These are phyloP conservation scores for Channa striata DNA, from an alignment of 2,797 vertebrate genomes.

Conservation along the genomic window DNA sequence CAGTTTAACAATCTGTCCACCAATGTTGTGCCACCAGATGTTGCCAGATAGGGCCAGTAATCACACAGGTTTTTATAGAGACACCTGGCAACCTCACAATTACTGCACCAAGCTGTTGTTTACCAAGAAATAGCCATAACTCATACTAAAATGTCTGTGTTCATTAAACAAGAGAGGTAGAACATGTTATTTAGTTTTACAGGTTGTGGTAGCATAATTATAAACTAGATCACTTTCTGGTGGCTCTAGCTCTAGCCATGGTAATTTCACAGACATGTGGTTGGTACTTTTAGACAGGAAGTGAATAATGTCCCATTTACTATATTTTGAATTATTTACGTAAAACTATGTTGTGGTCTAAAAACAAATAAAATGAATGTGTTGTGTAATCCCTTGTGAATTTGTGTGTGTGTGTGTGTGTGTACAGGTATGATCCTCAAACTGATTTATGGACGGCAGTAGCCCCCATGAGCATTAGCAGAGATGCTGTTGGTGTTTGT, in stretches of 20 bases:
- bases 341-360: not conserved
- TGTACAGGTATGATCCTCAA: conserved; percentile 94
- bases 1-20: no score
- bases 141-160: no score
- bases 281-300: not conserved
- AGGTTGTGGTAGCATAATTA: no score
- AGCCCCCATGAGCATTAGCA: conserved; percentile 97
- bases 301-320: not conserved
- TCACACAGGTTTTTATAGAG: no score
- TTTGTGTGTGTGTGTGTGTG: conserved; percentile 31
- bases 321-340: no score
- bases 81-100: not conserved
- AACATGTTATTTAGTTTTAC: no score
- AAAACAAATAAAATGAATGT: not conserved
- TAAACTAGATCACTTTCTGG: no score
- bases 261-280: no score
- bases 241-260: no score
- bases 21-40: no score
- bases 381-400: conserved; percentile 17
- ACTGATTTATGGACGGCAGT: conserved; percentile 97
- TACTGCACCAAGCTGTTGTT: not conserved
- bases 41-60: no score
- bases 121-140: not conserved
- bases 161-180: no score
- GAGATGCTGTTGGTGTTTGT: conserved; percentile 97